Conservation (phyloP, 2,888 invertebrate species). For the Pollenia angustigena region DNA sequence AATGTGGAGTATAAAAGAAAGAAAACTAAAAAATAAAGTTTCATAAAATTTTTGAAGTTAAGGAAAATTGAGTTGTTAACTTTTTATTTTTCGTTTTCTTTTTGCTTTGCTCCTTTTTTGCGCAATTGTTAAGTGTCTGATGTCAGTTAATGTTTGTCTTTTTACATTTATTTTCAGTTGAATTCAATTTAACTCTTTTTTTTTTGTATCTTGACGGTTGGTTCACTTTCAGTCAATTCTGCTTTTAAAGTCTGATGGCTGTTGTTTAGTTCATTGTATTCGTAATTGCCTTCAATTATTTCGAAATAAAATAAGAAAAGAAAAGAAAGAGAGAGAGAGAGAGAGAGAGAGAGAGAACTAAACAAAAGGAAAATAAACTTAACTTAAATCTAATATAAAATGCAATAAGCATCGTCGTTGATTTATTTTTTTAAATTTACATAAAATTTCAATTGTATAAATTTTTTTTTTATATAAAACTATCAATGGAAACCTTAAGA, state of each 20-base stretch:
- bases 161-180: slow-evolving; percentile 22
- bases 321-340: slow-evolving; percentile 10
- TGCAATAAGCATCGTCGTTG: slow-evolving; percentile 65
- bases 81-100: neutral
- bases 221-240: slow-evolving; percentile 5
- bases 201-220: neutral
- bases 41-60: neutral
- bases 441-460: slow-evolving; percentile 45
- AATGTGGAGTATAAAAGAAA: neutral
- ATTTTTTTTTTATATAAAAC: slow-evolving; percentile 27
- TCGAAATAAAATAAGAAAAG: slow-evolving; percentile 19
- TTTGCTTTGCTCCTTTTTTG: neutral
- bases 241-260: neutral
- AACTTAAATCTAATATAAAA: slow-evolving; percentile 65
- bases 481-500: slow-evolving; percentile 25
- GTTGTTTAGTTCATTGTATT: slow-evolving; percentile 42
- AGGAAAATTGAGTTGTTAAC: slow-evolving; percentile 41
- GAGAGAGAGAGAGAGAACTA: slow-evolving; percentile 3
- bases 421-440: slow-evolving; percentile 64
- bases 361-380: neutral
- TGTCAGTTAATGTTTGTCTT: slow-evolving; percentile 24
- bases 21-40: neutral
- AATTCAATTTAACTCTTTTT: slow-evolving; percentile 11
- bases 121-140: slow-evolving; percentile 1
- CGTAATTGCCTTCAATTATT: slow-evolving; percentile 61